Percentiles rank a stretch among this genome's conserved stretches.
Conservation (phyloP, 2,888 invertebrate species). For the Rhorus exstirpatorius region DNA sequence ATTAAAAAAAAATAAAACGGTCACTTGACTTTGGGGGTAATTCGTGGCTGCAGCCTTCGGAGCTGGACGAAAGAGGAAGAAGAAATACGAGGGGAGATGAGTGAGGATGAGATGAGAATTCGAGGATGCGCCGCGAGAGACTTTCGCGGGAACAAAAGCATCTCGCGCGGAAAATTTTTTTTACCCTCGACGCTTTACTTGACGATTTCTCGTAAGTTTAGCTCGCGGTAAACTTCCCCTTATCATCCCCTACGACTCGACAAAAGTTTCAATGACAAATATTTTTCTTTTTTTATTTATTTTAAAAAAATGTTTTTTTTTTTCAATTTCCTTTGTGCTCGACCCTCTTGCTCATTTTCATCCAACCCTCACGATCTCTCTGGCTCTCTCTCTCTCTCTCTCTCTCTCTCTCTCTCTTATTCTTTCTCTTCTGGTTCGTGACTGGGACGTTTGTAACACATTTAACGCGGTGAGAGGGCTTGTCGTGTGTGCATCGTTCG, state of each 20-base stretch:
- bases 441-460: slow-evolving; percentile 53
- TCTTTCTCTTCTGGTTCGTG: slow-evolving; percentile 44
- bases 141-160: slow-evolving; percentile 47
- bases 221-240: not conserved
- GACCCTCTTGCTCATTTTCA: slow-evolving; percentile 36
- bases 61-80: slow-evolving; percentile 21
- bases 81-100: slow-evolving; percentile 23
- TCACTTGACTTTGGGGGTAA: slow-evolving; percentile 61
- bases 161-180: slow-evolving; percentile 56
- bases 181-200: slow-evolving; percentile 9
- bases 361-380: slow-evolving; percentile 17
- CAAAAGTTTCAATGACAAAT: slow-evolving; percentile 52
- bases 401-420: not conserved
- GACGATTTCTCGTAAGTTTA: slow-evolving; percentile 28
- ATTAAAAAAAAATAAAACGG: not conserved
- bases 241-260: slow-evolving; percentile 5
- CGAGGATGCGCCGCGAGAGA: slow-evolving; percentile 58
- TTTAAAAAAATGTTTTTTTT: not conserved
- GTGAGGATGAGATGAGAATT: slow-evolving; percentile 32
- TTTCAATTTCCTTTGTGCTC: slow-evolving; percentile 40
- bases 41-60: slow-evolving; percentile 56
- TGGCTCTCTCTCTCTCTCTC: slow-evolving; percentile 8
- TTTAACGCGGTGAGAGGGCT: slow-evolving; percentile 41
- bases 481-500: slow-evolving; percentile 55
- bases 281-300: slow-evolving; percentile 29